phyloP scores from a whole-genome alignment of 2,797 vertebrate species.

The Liasis olivaceus region DNA sequence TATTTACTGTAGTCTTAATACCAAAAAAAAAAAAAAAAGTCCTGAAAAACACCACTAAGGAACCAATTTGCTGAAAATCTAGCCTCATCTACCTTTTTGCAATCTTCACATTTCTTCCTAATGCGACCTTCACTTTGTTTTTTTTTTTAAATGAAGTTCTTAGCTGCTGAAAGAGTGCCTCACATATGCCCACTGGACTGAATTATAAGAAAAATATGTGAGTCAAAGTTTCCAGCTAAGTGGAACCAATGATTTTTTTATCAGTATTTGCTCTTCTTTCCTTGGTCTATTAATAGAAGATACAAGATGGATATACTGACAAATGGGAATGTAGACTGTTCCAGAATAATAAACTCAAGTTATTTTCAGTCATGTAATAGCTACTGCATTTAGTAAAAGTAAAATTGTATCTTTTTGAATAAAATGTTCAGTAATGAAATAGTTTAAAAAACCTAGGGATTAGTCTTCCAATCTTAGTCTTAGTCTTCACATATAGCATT shows the following conservation, averaged over 20 bases:
- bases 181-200: neutral
- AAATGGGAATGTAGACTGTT: neutral
- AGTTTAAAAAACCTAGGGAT: slow-evolving; percentile 21
- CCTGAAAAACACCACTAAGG: too few relatives aligned
- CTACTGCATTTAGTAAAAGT: slow-evolving; percentile 1
- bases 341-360: neutral
- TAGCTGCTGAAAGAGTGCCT: neutral
- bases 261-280: neutral
- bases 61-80: too few relatives aligned
- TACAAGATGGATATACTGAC: neutral
- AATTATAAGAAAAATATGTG: neutral
- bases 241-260: neutral
- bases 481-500: neutral
- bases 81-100: too few relatives aligned
- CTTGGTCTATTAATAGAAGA: neutral
- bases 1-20: too few relatives aligned
- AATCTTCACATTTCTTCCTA: too few relatives aligned
- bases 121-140: neutral
- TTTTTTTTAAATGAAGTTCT: neutral
- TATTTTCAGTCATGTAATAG: neutral
- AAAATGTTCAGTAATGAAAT: slow-evolving; percentile 24
- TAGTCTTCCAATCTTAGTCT: slow-evolving; percentile 18
- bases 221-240: neutral
- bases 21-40: too few relatives aligned
- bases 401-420: neutral